Base-by-base conservation (phyloP, 1,140 invertebrate species). In the Caenorhabditis tropicalis region DNA sequence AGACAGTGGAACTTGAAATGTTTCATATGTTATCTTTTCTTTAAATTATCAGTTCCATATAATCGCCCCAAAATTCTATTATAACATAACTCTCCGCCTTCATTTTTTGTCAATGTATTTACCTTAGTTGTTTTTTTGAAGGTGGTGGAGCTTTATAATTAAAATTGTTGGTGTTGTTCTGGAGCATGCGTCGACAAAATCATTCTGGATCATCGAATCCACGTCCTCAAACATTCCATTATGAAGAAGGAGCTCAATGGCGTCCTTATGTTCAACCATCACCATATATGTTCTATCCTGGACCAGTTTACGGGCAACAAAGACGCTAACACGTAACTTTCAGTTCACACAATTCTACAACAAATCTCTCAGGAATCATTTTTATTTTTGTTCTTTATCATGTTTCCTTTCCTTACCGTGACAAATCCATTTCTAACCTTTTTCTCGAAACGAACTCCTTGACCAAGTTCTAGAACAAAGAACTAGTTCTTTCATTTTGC, bases 251-350 rank as follows among this genome's bases (percentile, higher is more conserved):
- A 12, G 65, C 65, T 43, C 65, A 74, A 43, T 74, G 65, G 65
- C 65, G 65, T 43, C 65, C 65, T 19, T 74, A 74, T 31, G 65
- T 74, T 15, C 65, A 74, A 31, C 65, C 65, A 74, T 74, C 65
- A 10, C 65, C 65, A 27, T 74, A 74, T 46, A 74, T 74, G 65
- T 74, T 74, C 65, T 74, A 74, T 74, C 65, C 65, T 9, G 65
- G 65, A 74, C 65, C 65, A 43, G 65, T 74, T 74, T 74, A 74
- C 33, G 65, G 65, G 33, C 65, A 74, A 43, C 65, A 74, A 24
- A 39, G 65, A 12, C 65, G 65, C 12, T 74, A 74, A 39, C 15
- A 27, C 1, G 9, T 21, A 16, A 4, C 3, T 48, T 48, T 31
- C 39, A 9, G n/a, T n/a, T n/a, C n/a, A n/a, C n/a, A 43, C 6